Percentiles rank a stretch among this genome's conserved stretches.
These are phyloP conservation scores for Antidorcas marsupialis DNA, from an alignment of 2,113 vertebrate genomes.

Conservation along the genomic window DNA sequence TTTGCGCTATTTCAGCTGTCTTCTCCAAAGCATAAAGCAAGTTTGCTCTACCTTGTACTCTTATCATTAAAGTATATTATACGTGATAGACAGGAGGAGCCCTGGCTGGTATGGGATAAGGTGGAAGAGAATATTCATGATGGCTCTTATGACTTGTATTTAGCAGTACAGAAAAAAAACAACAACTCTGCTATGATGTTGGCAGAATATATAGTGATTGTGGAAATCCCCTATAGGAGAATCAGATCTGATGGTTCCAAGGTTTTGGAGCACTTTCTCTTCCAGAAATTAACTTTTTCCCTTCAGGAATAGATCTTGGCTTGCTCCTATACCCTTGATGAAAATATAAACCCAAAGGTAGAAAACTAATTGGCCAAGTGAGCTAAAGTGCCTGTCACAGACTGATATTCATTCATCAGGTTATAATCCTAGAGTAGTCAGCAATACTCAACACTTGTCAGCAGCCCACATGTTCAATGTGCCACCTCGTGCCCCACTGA, in stretches of 20 bases:
- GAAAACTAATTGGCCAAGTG: neutral
- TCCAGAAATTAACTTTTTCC: neutral
- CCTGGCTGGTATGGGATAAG: fast-evolving
- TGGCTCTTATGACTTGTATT: neutral
- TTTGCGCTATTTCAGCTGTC: neutral
- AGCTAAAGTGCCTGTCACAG: neutral
- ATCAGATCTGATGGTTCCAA: neutral
- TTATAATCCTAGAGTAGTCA: neutral
- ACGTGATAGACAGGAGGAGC: fast-evolving
- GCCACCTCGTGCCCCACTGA: too few relatives aligned
- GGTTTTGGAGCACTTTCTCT: neutral
- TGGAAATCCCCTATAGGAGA: neutral
- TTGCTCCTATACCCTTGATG: neutral
- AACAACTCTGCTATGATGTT: neutral
- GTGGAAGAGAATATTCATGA: neutral
- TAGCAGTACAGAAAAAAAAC: too few relatives aligned
- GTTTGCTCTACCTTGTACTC: neutral
- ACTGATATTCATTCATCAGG: neutral
- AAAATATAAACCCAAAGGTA: neutral
- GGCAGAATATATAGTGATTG: neutral
- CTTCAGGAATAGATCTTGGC: neutral
- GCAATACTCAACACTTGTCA: neutral
- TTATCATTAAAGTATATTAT: neutral
- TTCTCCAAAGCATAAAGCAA: neutral
- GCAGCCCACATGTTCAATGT: too few relatives aligned